These are phyloP conservation scores for Rhingia campestris DNA, from an alignment of 2,888 invertebrate species.

Conservation along the genomic window DNA sequence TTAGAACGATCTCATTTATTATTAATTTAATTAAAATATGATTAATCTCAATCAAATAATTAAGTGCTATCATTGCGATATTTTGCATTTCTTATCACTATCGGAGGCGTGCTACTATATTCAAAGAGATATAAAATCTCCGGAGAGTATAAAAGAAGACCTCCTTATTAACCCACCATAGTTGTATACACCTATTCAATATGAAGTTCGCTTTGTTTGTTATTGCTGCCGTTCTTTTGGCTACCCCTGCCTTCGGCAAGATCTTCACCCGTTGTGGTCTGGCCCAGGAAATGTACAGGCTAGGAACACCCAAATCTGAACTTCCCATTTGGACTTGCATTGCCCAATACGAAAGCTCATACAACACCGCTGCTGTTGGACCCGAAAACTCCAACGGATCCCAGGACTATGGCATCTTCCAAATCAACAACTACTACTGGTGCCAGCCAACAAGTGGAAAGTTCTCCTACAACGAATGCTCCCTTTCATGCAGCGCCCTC, in stretches of 20 bases:
- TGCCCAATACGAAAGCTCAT: conserved; percentile 80
- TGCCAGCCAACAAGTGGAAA: conserved; percentile 60
- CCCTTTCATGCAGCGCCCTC: conserved; percentile 79
- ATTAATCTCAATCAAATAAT: too few species aligned
- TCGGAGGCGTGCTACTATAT: too few species aligned
- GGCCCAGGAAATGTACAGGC: conserved; percentile 79
- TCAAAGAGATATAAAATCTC: too few species aligned
- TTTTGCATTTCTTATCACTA: too few species aligned
- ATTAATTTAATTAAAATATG: too few species aligned
- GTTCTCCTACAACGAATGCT: conserved; percentile 79
- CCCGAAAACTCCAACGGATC: conserved; percentile 83
- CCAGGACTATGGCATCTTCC: conserved; percentile 82
- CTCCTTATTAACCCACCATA: too few species aligned
- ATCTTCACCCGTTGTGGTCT: conserved; percentile 78
- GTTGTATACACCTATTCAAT: conserved; percentile 5
- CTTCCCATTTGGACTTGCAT: conserved; percentile 80
- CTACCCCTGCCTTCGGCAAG: conserved; percentile 75
- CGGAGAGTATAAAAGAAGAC: too few species aligned
- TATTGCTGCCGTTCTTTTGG: conserved; percentile 56
- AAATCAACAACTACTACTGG: conserved; percentile 80
- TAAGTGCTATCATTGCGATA: too few species aligned
- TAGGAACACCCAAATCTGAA: conserved; percentile 79
- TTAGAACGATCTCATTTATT: too few species aligned
- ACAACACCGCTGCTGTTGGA: conserved; percentile 83
- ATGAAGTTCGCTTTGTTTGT: conserved; percentile 44